Base-by-base conservation (phyloP, 2,113 vertebrate genomes). In the Sinocyclocheilus rhinocerous region DNA sequence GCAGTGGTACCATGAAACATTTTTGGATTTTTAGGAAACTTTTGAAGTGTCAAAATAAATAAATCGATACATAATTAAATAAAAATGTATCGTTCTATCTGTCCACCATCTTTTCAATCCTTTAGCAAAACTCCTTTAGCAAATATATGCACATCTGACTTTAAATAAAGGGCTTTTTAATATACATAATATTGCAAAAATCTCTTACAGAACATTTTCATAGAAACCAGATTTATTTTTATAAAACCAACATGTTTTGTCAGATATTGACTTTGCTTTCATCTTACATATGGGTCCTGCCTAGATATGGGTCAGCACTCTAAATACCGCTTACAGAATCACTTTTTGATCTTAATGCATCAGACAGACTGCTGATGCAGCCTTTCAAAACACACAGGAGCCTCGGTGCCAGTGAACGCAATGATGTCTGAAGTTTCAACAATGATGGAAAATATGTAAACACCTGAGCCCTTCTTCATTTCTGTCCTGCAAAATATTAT, bases 401-500 rank as follows among this genome's bases (percentile, higher is more conserved):
- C 76, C 63, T 26, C 42, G 26, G 45, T 79, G 73, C 82, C 70
- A 61, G n/a, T 12, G 9, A 42, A 33, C 2, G 69, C 70, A 29
- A 88, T 78, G 79, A 86, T 88, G 79, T 24, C 78, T 88, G 83
- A 5, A 81, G 79, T 84, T 77, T 76, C 52, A 82, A 33, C 65
- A 77, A 42, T 72, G 69, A 29, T 67, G 89, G 29, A 85, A 85
- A 83, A 36, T 70, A 67, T 80, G 45, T 84, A 79, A 87, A 89
- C 80, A 88, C 72, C 72, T 84, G 59, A 57, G 36, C 52, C 36
- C 78, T 39, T 79, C 80, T 89, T 84, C 15, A 76, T 81, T 80
- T 75, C 67, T 59, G 42, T 76, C 26, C 84, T 36, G 79, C 76
- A 81, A 89, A 77, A 73, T 86, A 88, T 72, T 78, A 87, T 84